Evolutionary conservation across 2,888 invertebrate species (phyloP).

Genomic region (Ichneumoninae sp.): DNA sequence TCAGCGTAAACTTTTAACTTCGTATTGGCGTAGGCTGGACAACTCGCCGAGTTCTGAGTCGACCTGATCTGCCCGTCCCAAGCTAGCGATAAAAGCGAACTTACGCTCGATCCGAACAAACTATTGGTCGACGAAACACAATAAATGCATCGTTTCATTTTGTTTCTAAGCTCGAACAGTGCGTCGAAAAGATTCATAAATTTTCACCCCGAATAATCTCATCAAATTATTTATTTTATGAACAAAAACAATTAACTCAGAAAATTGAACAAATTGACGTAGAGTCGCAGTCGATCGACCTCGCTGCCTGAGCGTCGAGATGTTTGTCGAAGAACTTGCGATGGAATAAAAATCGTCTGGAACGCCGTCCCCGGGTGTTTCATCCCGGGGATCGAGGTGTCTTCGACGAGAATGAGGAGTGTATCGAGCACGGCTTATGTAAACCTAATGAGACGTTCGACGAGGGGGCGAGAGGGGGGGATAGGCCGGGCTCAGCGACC

Average conservation of each 20-base stretch:
- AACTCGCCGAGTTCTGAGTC: slow-evolving; percentile 33
- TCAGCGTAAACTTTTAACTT: slow-evolving; percentile 61
- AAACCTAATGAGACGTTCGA: slow-evolving; percentile 68
- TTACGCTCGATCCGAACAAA: slow-evolving; percentile 28
- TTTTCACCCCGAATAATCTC: not conserved
- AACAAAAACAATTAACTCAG: not conserved
- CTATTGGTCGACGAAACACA: not conserved
- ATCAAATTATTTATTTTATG: not conserved
- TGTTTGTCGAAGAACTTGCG: slow-evolving; percentile 2
- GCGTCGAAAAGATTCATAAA: not conserved
- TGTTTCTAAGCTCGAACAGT: not conserved
- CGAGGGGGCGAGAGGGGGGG: slow-evolving; percentile 14
- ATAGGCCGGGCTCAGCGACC: slow-evolving; percentile 44
- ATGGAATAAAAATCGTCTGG: not conserved
- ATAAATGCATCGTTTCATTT: not conserved
- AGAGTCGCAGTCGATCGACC: not conserved
- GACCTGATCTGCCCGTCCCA: not conserved
- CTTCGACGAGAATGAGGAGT: slow-evolving; percentile 48
- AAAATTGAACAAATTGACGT: not conserved
- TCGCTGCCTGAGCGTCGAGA: not conserved
- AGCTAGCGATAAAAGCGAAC: slow-evolving; percentile 29
- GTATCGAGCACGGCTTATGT: slow-evolving; percentile 62
- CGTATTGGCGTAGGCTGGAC: slow-evolving; percentile 64
- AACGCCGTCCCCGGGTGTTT: not conserved
- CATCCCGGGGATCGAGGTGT: slow-evolving; percentile 22